Evolutionary conservation across 2,797 vertebrate genomes (phyloP).

Genomic region (Macropodus opercularis): DNA sequence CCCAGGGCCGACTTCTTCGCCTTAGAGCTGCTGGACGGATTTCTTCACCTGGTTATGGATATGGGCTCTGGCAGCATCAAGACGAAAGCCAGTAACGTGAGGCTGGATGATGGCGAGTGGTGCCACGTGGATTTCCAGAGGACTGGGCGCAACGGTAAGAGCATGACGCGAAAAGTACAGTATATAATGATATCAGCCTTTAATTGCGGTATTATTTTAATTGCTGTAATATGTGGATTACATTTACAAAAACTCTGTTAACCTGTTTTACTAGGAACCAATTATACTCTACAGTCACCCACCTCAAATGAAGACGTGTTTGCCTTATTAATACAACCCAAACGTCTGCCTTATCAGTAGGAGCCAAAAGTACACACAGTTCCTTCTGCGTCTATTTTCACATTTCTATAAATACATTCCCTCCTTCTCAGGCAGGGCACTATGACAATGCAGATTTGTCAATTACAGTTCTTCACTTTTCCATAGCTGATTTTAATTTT

Average conservation of each 20-base stretch:
- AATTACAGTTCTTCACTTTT: slow-evolving; percentile 29
- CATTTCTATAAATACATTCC: slow-evolving; percentile 38
- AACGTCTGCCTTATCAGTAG: slow-evolving; percentile 51
- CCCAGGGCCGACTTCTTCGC: slow-evolving; percentile 89
- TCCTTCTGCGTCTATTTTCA: slow-evolving; percentile 19
- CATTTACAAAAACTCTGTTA: slow-evolving; percentile 65
- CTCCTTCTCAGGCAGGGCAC: slow-evolving; percentile 9
- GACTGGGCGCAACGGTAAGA: slow-evolving; percentile 89
- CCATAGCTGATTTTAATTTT: slow-evolving; percentile 23
- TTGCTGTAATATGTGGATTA: slow-evolving; percentile 59
- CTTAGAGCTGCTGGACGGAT: slow-evolving; percentile 91
- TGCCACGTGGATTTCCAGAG: slow-evolving; percentile 95
- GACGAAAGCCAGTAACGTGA: slow-evolving; percentile 87
- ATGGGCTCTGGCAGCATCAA: slow-evolving; percentile 94
- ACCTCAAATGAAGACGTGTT: slow-evolving; percentile 43
- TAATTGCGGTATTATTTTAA: slow-evolving; percentile 66
- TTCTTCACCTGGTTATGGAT: slow-evolving; percentile 91
- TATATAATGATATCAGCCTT: slow-evolving; percentile 55
- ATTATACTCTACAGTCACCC: slow-evolving; percentile 65
- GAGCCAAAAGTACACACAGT: slow-evolving; percentile 6
- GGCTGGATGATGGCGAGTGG: slow-evolving; percentile 93
- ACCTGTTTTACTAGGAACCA: slow-evolving; percentile 67
- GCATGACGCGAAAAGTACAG: slow-evolving; percentile 18
- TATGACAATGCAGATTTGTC: slow-evolving; percentile 17
- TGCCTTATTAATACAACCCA: slow-evolving; percentile 49